Evolutionary conservation across 2,113 vertebrate genomes (phyloP).

Genomic region (Rana temporaria): DNA sequence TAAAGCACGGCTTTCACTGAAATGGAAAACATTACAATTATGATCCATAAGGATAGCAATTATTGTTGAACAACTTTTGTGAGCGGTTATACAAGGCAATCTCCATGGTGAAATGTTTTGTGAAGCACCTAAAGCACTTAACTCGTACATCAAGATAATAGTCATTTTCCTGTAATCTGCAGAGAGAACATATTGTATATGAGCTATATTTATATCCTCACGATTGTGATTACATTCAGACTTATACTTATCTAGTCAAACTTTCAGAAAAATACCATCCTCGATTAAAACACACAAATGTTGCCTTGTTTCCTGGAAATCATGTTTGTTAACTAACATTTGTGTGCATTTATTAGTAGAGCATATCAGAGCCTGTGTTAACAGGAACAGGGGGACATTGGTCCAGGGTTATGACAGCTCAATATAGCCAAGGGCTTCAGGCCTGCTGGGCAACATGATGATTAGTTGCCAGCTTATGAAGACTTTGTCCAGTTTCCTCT

Average conservation of each 20-base stretch:
- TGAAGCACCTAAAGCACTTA: constrained; percentile 40
- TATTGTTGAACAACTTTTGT: constrained; percentile 45
- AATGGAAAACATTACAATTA: constrained; percentile 39
- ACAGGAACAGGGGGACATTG: too few species aligned
- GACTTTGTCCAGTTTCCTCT: too few species aligned
- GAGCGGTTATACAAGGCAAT: constrained; percentile 27
- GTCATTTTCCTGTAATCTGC: constrained; percentile 48
- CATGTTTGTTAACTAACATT: too few species aligned
- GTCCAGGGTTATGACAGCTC: too few species aligned
- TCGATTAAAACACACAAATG: not conserved
- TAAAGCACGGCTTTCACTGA: constrained; percentile 20
- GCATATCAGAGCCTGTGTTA: too few species aligned
- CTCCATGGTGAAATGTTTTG: constrained; percentile 47
- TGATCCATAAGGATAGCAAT: constrained; percentile 43
- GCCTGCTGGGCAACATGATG: too few species aligned
- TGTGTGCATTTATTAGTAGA: too few species aligned
- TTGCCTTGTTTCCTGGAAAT: too few species aligned
- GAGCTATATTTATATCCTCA: constrained; percentile 28
- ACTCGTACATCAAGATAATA: constrained; percentile 40
- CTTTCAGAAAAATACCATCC: constrained; percentile 4
- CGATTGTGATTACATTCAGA: constrained; percentile 21
- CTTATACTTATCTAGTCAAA: constrained; percentile 36
- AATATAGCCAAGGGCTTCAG: too few species aligned
- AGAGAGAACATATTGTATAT: constrained; percentile 36
- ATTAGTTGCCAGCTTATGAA: too few species aligned